Evolutionary conservation across 2,113 vertebrate species (phyloP).

Genomic region (Seriola quinqueradiata): DNA sequence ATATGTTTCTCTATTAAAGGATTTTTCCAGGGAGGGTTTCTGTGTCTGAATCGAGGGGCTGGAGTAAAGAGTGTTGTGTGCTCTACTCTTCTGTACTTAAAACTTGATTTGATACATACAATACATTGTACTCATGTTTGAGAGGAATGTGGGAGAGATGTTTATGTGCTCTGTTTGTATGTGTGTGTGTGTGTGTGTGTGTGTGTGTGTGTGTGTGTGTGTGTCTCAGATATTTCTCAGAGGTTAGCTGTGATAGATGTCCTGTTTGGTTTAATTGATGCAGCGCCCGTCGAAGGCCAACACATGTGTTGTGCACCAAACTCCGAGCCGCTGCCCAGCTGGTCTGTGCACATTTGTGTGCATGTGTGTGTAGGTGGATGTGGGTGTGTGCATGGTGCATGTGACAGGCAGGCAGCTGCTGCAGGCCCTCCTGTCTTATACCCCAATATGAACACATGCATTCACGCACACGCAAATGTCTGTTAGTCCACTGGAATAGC

Average conservation of each 20-base stretch:
- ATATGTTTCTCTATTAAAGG: background rate
- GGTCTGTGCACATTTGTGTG: constrained; percentile 25
- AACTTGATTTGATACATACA: background rate
- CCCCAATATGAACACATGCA: constrained; percentile 17
- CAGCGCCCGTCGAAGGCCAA: constrained; percentile 34
- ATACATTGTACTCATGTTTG: background rate
- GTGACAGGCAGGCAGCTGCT: constrained; percentile 67
- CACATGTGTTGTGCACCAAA: constrained; percentile 55
- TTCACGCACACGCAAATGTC: background rate
- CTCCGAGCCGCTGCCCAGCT: constrained; percentile 58
- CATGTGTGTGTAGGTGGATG: constrained; percentile 33
- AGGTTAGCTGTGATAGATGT: constrained; percentile 69
- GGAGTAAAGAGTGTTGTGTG: too few species aligned
- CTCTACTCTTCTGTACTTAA: too few species aligned
- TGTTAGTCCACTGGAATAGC: background rate
- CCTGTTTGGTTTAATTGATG: constrained; percentile 67
- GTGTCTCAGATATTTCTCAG: constrained; percentile 27
- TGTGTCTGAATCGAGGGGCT: background rate
- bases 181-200: background rate
- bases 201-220: background rate
- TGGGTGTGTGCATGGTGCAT: constrained; percentile 36
- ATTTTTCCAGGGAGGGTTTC: background rate
- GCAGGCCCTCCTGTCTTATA: constrained; percentile 27
- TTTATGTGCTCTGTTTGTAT: background rate
- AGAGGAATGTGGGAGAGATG: background rate